A percentile compares a stretch with the other conserved stretches of the same genome.
Conservation (phyloP, 2,888 invertebrate genomes). For the Aphidoletes aphidimyza region DNA sequence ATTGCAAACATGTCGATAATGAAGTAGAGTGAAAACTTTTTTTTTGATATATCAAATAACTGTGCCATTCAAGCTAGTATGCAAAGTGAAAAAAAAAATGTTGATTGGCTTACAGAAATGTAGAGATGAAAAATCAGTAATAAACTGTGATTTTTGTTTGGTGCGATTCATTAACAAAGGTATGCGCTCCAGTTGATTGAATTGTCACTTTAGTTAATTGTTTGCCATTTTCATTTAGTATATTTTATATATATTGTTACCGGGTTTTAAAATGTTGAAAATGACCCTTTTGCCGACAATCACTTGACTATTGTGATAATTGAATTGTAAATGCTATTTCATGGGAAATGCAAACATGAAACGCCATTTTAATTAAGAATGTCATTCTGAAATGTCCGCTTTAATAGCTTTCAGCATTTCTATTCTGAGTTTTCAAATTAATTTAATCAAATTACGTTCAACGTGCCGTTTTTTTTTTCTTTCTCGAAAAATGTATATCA, state of each 20-base stretch:
- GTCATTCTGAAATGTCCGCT: not conserved
- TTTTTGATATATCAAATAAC: no score
- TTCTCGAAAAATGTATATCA: no score
- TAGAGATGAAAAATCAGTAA: not conserved
- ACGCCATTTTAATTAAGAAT: not conserved
- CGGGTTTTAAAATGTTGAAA: not conserved
- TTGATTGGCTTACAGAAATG: not conserved
- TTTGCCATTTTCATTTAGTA: conserved; percentile 9
- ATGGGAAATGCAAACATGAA: not conserved
- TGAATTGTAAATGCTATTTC: not conserved
- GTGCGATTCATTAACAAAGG: not conserved
- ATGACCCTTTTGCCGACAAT: not conserved
- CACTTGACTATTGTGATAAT: not conserved
- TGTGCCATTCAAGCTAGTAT: not conserved
- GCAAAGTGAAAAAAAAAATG: not conserved
- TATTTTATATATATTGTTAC: no score
- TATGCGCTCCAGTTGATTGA: not conserved
- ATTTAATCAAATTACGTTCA: no score
- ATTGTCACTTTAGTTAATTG: not conserved
- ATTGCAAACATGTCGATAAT: not conserved
- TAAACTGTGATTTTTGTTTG: not conserved
- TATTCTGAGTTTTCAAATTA: no score
- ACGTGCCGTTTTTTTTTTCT: no score
- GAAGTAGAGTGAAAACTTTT: not conserved
- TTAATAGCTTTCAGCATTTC: not conserved